Percentiles rank a stretch among this genome's conserved stretches.
phyloP scores from a whole-genome alignment of 92 coral and sea anemone species.

The Meandrina meandrites region DNA sequence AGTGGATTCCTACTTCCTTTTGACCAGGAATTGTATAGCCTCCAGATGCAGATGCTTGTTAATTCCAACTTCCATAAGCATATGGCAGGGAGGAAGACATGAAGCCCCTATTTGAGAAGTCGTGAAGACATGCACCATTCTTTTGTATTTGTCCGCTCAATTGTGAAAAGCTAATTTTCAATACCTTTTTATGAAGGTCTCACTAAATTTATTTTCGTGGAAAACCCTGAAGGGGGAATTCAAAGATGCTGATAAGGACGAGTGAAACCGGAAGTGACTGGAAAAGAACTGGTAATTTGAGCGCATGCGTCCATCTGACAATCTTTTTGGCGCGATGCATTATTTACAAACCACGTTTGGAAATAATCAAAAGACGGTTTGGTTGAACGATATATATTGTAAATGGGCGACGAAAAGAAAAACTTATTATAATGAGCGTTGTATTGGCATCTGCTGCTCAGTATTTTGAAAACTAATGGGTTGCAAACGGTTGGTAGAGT shows the following conservation, averaged over 20 bases:
- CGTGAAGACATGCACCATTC: too few species aligned
- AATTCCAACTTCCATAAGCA: too few species aligned
- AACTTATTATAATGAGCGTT: slow-evolving; percentile 14
- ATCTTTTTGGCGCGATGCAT: slow-evolving; percentile 88
- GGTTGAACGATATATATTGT: neutral
- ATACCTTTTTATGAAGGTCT: too few species aligned
- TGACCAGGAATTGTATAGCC: too few species aligned
- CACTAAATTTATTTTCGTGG: neutral
- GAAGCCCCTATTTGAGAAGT: too few species aligned
- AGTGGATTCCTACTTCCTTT: too few species aligned
- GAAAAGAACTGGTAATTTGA: neutral
- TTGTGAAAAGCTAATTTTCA: too few species aligned
- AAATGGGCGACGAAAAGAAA: slow-evolving; percentile 12
- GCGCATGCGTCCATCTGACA: slow-evolving; percentile 75
- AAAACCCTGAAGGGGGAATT: too few species aligned
- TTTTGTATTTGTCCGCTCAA: too few species aligned
- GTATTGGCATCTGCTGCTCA: slow-evolving; percentile 22
- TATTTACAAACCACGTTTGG: slow-evolving; percentile 72
- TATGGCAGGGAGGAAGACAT: too few species aligned
- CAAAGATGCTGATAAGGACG: too few species aligned
- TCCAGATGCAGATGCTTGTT: too few species aligned
- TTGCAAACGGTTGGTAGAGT: neutral
- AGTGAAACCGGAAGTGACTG: neutral
- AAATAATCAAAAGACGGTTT: slow-evolving; percentile 45
- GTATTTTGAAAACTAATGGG: slow-evolving; percentile 4